Conservation (phyloP, 2,797 vertebrate species). For the Eidolon dupreanum region DNA sequence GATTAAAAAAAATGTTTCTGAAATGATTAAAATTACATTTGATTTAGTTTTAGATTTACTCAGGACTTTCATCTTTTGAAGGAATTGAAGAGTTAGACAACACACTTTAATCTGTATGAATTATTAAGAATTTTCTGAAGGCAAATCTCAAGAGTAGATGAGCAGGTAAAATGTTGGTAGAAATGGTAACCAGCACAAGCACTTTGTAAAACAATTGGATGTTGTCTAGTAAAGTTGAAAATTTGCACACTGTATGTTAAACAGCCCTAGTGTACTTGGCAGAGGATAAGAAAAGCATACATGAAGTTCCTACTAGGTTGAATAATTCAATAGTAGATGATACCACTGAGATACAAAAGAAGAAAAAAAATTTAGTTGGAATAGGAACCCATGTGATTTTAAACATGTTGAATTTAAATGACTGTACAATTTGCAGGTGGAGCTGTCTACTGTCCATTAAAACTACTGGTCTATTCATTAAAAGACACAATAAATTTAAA, state of each 20-base stretch:
- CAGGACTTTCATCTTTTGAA: background rate
- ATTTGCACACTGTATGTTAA: background rate
- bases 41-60: constrained; percentile 37
- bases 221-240: background rate
- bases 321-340: background rate
- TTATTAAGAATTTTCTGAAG: constrained; percentile 17
- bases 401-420: background rate
- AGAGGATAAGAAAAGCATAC: background rate
- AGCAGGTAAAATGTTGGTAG: background rate
- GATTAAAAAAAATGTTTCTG: background rate
- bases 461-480: background rate
- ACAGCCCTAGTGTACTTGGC: background rate
- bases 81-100: background rate
- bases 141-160: background rate
- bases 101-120: background rate
- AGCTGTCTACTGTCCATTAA: background rate
- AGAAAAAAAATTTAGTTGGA: background rate
- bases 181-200: constrained; percentile 16
- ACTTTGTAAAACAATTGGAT: background rate
- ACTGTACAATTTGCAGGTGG: background rate
- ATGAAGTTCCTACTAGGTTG: background rate
- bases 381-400: background rate
- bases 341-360: background rate
- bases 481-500: background rate
- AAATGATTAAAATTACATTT: constrained; percentile 35